Evolutionary conservation across 2,888 invertebrate species (phyloP).

Genomic region (Watsonalla cultraria): DNA sequence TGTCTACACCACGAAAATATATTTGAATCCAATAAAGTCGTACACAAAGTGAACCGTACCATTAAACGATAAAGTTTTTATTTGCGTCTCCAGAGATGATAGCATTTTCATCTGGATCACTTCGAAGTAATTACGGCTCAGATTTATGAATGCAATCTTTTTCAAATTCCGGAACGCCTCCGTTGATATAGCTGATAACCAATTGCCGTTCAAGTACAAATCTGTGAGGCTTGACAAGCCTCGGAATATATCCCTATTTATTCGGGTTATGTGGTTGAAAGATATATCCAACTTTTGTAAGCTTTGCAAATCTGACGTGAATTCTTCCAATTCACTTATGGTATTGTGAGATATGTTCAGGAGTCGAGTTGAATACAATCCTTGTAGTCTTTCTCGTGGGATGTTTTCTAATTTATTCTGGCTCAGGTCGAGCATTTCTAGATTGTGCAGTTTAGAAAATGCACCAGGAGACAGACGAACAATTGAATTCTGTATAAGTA

Average conservation of each 20-base stretch:
- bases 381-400: constrained; percentile 90
- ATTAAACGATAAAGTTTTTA: constrained; percentile 86
- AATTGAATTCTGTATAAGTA: constrained; percentile 85
- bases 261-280: constrained; percentile 88
- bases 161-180: constrained; percentile 88
- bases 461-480: constrained; percentile 90
- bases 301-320: constrained; percentile 86
- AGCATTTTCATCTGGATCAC: constrained; percentile 88
- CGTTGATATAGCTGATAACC: constrained; percentile 86
- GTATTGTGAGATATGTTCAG: constrained; percentile 92
- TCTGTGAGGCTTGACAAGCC: constrained; percentile 87
- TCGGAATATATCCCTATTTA: constrained; percentile 87
- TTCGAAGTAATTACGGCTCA: constrained; percentile 91
- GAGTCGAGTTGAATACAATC: constrained; percentile 83
- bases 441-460: constrained; percentile 86
- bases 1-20: neutral
- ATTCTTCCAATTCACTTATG: constrained; percentile 89
- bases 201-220: constrained; percentile 89
- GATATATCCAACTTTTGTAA: constrained; percentile 90
- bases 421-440: constrained; percentile 88
- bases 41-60: constrained; percentile 76
- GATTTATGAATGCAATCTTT: constrained; percentile 86
- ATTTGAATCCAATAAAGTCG: neutral
- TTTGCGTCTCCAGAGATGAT: constrained; percentile 88
- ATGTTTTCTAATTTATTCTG: constrained; percentile 89